Percentiles rank a stretch among this genome's conserved stretches.
Evolutionary conservation across 2,113 vertebrate genomes (phyloP).

Genomic region (Dascyllus trimaculatus): DNA sequence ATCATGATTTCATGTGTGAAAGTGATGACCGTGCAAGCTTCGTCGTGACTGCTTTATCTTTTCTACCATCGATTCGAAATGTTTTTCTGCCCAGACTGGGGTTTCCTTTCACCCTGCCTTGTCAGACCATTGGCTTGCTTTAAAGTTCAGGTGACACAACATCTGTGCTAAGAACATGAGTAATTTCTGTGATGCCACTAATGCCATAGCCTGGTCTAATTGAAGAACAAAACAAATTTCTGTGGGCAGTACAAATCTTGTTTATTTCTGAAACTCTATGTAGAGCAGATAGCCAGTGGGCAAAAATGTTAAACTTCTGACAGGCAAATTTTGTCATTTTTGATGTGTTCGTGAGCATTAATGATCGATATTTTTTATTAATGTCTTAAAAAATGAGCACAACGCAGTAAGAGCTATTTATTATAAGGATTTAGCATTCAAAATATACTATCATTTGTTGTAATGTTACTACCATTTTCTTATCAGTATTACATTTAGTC

Average conservation of each 20-base stretch:
- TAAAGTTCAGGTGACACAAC: background rate
- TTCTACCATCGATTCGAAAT: too few species aligned
- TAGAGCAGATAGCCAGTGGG: too few species aligned
- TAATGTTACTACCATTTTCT: slow-evolving; percentile 36
- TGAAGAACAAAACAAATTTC: too few species aligned
- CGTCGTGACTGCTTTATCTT: background rate
- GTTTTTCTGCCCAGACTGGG: background rate
- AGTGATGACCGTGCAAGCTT: background rate
- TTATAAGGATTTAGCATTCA: background rate
- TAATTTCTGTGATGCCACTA: background rate
- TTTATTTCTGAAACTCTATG: background rate
- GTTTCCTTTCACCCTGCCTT: slow-evolving; percentile 3
- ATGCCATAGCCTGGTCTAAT: background rate
- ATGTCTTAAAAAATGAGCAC: background rate
- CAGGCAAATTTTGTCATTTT: too few species aligned
- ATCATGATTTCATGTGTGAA: background rate
- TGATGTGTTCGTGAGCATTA: too few species aligned
- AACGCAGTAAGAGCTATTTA: too few species aligned
- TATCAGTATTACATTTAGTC: slow-evolving; percentile 70
- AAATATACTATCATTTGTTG: slow-evolving; percentile 10
- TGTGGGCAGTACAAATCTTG: background rate
- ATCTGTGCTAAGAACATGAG: background rate
- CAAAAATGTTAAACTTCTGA: background rate
- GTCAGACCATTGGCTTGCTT: background rate
- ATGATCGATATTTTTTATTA: background rate